Conservation (phyloP, 1,140 invertebrate genomes). For the Drosophila nigrodunni region DNA sequence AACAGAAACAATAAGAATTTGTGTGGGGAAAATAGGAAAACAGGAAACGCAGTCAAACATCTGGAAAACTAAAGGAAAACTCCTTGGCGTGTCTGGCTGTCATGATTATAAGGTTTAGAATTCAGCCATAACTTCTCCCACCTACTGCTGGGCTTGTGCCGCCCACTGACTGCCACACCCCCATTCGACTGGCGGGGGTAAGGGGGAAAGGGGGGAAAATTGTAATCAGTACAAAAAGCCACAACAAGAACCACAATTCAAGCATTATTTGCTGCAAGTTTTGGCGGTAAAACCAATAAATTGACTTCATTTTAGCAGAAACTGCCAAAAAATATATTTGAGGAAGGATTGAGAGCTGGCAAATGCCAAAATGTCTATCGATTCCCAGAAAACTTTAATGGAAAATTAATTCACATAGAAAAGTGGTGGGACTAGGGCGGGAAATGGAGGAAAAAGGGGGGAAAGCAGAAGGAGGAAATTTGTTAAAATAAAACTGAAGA, state of each 20-base stretch:
- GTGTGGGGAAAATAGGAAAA: background rate
- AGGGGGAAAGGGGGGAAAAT: background rate
- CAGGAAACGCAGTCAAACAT: constrained; percentile 32
- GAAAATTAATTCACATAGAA: background rate
- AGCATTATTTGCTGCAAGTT: constrained; percentile 8
- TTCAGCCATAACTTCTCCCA: constrained; percentile 1
- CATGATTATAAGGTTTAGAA: constrained; percentile 52
- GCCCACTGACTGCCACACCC: background rate
- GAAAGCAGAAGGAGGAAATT: background rate
- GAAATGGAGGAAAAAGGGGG: background rate
- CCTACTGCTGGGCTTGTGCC: background rate
- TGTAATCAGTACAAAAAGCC: background rate
- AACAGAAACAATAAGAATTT: constrained; percentile 10
- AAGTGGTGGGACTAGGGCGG: background rate
- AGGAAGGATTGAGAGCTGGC: background rate
- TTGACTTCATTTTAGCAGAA: background rate
- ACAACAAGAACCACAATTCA: constrained; percentile 22
- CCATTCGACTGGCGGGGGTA: background rate
- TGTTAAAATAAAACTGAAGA: too few species aligned
- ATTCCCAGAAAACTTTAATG: background rate
- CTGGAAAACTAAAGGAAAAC: constrained; percentile 19
- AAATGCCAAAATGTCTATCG: background rate
- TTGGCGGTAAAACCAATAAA: constrained; percentile 10
- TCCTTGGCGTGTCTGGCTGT: constrained; percentile 46
- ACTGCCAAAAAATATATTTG: background rate